Conservation (phyloP, 2,888 invertebrate genomes). For the Cinara cedri region DNA sequence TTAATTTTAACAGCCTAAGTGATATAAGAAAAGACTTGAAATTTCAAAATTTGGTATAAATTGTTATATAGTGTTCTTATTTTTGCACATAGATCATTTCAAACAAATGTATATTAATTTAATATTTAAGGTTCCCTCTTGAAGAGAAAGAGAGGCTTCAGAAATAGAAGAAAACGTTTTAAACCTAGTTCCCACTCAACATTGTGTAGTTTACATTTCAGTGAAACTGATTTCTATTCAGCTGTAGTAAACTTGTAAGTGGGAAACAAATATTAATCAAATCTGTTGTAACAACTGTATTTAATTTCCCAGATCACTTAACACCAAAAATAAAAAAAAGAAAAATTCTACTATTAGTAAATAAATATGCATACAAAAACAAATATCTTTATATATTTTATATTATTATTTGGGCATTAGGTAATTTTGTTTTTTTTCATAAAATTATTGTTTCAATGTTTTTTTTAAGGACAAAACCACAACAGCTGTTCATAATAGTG, state of each 20-base stretch:
- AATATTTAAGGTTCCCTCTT: too few relatives aligned
- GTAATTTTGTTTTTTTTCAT: background rate
- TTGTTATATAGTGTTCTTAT: too few relatives aligned
- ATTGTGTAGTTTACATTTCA: too few relatives aligned
- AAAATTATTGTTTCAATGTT: background rate
- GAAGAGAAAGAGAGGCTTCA: background rate
- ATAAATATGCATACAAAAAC: background rate
- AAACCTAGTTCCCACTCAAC: too few relatives aligned
- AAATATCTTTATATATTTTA: background rate
- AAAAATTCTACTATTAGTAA: background rate
- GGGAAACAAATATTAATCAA: constrained; percentile 5
- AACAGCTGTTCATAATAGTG: background rate
- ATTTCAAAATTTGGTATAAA: background rate
- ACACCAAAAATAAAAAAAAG: constrained; percentile 1
- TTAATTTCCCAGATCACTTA: constrained; percentile 4
- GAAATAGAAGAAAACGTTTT: background rate
- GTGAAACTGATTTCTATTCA: constrained; percentile 7
- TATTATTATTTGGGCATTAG: background rate
- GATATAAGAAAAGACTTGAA: background rate
- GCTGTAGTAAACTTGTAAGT: background rate
- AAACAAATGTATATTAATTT: too few relatives aligned
- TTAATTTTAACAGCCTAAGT: background rate
- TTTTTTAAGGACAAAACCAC: background rate
- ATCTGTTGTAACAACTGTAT: constrained; percentile 5
- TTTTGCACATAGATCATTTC: too few relatives aligned